These are phyloP conservation scores for Ardeotis arabs DNA, from an alignment of 2,113 vertebrate species.

Conservation along the genomic window DNA sequence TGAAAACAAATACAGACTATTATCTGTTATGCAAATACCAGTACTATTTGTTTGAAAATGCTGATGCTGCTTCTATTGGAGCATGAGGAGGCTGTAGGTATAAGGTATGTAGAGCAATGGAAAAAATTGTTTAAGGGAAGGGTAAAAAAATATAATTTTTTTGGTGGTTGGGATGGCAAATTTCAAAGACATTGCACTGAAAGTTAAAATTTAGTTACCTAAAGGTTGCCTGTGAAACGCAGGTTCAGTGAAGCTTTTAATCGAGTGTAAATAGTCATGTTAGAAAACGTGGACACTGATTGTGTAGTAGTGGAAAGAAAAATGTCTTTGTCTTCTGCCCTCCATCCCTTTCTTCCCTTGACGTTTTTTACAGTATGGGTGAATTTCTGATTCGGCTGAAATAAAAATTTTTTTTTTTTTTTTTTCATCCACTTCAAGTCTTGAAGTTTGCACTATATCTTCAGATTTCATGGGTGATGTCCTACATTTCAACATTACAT, in stretches of 20 bases:
- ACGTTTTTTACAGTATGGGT: neutral
- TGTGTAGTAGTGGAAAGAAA: neutral
- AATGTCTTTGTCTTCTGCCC: neutral
- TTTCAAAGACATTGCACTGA: neutral
- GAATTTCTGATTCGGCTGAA: neutral
- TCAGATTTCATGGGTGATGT: neutral
- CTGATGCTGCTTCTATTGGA: neutral
- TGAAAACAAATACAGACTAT: neutral
- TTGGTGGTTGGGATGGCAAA: neutral
- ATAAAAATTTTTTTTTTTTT: neutral
- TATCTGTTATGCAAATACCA: neutral
- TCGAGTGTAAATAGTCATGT: neutral
- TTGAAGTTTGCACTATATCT: neutral
- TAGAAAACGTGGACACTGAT: neutral
- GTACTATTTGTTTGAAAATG: neutral
- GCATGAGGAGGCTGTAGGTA: neutral
- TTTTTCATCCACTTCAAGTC: neutral
- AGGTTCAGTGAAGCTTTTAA: neutral
- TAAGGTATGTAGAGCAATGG: neutral
- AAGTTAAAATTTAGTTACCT: neutral
- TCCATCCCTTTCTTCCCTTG: accelerated
- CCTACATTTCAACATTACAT: neutral
- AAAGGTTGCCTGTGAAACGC: neutral
- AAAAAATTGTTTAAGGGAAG: neutral
- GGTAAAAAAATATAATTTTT: neutral